Conservation (phyloP, 2,113 vertebrate species). For the Pluvianellus socialis region DNA sequence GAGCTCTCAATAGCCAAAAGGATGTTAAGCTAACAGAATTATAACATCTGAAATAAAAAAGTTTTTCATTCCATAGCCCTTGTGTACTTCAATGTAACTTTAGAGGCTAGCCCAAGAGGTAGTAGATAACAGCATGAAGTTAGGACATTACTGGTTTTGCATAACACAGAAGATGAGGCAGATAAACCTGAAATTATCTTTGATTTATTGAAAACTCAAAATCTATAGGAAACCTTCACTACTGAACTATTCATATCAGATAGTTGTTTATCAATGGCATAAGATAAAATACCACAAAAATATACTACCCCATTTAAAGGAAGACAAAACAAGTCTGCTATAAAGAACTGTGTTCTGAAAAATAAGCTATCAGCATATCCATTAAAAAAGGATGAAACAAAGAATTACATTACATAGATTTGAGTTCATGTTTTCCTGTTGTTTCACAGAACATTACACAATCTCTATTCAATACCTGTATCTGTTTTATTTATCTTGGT, state of each 20-base stretch:
- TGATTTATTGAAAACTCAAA: not conserved
- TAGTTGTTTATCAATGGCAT: not conserved
- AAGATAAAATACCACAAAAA: not conserved
- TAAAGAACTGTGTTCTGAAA: not conserved
- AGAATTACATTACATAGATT: not conserved
- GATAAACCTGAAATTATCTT: not conserved
- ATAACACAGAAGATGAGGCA: not conserved
- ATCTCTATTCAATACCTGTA: slow-evolving; percentile 61
- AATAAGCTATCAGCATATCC: not conserved
- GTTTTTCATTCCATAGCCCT: not conserved
- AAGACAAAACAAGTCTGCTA: not conserved
- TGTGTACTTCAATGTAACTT: not conserved
- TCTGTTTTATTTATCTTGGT: slow-evolving; percentile 66
- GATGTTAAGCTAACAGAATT: not conserved
- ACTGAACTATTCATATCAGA: not conserved
- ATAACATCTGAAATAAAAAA: not conserved
- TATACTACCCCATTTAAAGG: not conserved
- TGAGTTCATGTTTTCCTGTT: not conserved
- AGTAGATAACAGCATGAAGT: not conserved
- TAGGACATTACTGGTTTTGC: not conserved
- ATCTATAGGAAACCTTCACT: not conserved
- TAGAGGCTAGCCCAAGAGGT: not conserved
- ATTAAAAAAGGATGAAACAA: not conserved
- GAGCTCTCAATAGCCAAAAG: not conserved
- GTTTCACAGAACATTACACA: slow-evolving; percentile 55